Evolutionary conservation across 2,797 vertebrate species (phyloP), one percentile per base, ranked within the genome.

Genomic region (Phoebastria nigripes): DNA sequence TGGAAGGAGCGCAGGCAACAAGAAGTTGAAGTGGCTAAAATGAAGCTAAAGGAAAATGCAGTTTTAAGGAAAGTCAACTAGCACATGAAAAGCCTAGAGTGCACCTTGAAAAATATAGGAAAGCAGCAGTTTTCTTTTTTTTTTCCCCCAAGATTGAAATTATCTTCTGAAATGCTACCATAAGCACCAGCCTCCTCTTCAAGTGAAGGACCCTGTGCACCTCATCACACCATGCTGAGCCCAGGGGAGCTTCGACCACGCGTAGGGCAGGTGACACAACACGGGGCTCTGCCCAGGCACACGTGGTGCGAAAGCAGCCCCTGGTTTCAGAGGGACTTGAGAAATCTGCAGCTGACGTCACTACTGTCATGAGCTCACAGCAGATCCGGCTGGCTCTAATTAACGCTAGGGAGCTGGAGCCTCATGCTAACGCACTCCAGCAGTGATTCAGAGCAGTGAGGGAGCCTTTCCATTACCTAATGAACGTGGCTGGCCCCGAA

Each of bases 401-500:
- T 63, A 76, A 37, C 15, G 3, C 25, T 1, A 12, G 70, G 62
- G 82, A 91, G 91, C 56, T 25, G 82, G 22, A 87, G 77, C 62
- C 72, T 33, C 54, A 4, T 0, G 2, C 71, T 65, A 52, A 89
- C 12, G 6, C 12, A 5, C 88, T 77, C 83, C 90, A 80, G 88
- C 82, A 74, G 70, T 25, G 55, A 69, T 22, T 88, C 72, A 73
- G 76, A 61, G 83, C 59, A 21, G 28, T 4, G 3, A 62, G 51
- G 61, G 31, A 81, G 65, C 25, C 28, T 26, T 39, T 55, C 59
- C 39, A 8, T 63, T 67, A 35, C 65, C 69, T 61, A 55, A 70
- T 2, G 4, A 49, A 33, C 0, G 1, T 12, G 46, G 24, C 61
- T 31, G 46, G 42, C 18, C 62, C 37, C 2, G 0, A 55, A 47